Conservation (phyloP, 2,888 invertebrate species). For the Brachyopa scutellaris region DNA sequence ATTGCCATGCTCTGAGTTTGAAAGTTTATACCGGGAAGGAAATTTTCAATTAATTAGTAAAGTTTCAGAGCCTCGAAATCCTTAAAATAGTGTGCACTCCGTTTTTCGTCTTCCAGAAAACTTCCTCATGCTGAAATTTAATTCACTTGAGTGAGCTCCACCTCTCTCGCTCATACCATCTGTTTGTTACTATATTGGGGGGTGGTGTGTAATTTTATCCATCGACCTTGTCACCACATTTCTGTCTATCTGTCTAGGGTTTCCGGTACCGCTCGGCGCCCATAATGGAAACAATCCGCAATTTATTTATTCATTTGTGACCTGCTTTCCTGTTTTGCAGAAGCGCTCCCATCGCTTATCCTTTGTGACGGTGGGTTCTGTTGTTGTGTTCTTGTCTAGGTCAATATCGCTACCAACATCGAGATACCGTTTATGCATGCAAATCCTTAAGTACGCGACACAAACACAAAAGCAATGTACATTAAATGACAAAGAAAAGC, state of each 20-base stretch:
- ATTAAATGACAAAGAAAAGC: constrained; percentile 47
- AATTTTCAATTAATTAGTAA: constrained; percentile 69
- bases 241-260: constrained; percentile 39
- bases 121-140: constrained; percentile 46
- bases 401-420: constrained; percentile 25
- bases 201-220: constrained; percentile 21
- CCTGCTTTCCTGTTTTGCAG: constrained; percentile 8
- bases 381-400: constrained; percentile 59
- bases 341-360: background rate
- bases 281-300: constrained; percentile 58
- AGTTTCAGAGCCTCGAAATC: constrained; percentile 47
- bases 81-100: constrained; percentile 42
- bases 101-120: constrained; percentile 16
- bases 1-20: constrained; percentile 1
- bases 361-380: background rate
- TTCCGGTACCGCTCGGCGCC: constrained; percentile 17
- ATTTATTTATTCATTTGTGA: constrained; percentile 66
- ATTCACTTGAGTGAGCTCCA: constrained; percentile 8
- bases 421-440: constrained; percentile 57
- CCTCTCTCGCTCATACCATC: background rate
- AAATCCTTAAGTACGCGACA: constrained; percentile 59
- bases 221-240: constrained; percentile 61
- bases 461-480: constrained; percentile 48
- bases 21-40: too few species aligned
- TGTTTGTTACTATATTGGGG: background rate